phyloP scores from a whole-genome alignment of 2,113 vertebrate genomes.

The Bettongia penicillata region DNA sequence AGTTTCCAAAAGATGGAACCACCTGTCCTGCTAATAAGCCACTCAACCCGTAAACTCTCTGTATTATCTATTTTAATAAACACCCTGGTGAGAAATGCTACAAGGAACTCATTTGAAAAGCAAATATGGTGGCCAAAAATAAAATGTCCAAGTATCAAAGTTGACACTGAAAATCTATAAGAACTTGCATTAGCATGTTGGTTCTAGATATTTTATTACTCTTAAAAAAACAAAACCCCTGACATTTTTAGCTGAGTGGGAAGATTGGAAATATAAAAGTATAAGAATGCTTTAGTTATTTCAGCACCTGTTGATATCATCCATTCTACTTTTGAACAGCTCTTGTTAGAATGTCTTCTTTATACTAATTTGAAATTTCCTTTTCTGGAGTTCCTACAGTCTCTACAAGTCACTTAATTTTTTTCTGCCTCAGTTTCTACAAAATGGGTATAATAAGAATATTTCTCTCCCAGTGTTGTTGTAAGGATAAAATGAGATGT shows the following conservation, averaged over 20 bases:
- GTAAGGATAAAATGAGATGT: background rate
- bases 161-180: conserved; percentile 18
- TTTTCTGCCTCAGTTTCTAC: background rate
- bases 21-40: background rate
- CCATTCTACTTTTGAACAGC: background rate
- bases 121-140: conserved; percentile 19
- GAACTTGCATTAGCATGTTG: conserved; percentile 18
- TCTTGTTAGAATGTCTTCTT: background rate
- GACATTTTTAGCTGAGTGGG: conserved; percentile 24
- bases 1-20: background rate
- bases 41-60: background rate
- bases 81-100: background rate
- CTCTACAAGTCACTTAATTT: background rate
- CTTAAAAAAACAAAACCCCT: conserved; percentile 15
- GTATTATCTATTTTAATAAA: background rate
- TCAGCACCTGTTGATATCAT: background rate
- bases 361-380: background rate
- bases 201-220: conserved; percentile 27
- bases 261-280: conserved; percentile 23
- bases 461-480: background rate
- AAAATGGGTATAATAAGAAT: background rate
- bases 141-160: conserved; percentile 20
- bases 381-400: background rate
- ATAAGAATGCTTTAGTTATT: conserved; percentile 32
- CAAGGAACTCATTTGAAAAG: background rate